Evolutionary conservation across 2,797 vertebrate species (phyloP), one percentile per base, ranked within the genome.

Genomic region (Cryptoprocta ferox): DNA sequence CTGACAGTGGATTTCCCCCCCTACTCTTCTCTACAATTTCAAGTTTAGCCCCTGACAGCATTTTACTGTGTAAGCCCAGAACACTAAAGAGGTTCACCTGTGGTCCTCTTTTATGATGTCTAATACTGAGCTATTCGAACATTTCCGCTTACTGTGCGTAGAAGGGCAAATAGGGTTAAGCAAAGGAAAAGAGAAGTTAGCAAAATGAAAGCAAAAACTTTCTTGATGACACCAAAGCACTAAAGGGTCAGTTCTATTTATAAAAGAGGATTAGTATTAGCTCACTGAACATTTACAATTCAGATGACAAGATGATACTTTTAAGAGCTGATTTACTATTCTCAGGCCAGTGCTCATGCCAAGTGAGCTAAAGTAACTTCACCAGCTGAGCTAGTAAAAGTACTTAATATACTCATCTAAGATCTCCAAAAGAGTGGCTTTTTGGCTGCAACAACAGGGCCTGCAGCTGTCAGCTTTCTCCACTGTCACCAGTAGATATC

Each of bases 251-350:
- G 70, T 39, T 63, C 59, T 95, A 76, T 98, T 98, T 98, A 98
- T 97, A 97, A 96, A 97, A 73, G 14, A 50, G 21, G 5, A 37
- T 96, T 97, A 97, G 96, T 97, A 96, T 97, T 96, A 97, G 79
- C 81, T 98, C 86, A 61, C 1, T 97, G 75, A 94, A 75, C 94
- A 97, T 97, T 98, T 96, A 91, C 75, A 97, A 96, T 98, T 98
- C 92, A 16, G 78, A 76, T 0, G 45, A 96, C 85, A 98, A 85
- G 83, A 91, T 94, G 85, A 89, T 89, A 92, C 71, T 97, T 98
- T 97, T 84, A 96, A 96, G 91, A 96, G 85, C 73, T 97, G 90
- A 97, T 98, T 98, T 98, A 24, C 92, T 97, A 32, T 94, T 98
- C 95, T 93, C 78, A 65, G 96, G 86, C 63, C 68, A 66, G 35